A percentile compares a stretch with the other conserved stretches of the same genome.
Evolutionary conservation across 1,140 invertebrate species (phyloP).

Genomic region (Pachypeltis micranthus): DNA sequence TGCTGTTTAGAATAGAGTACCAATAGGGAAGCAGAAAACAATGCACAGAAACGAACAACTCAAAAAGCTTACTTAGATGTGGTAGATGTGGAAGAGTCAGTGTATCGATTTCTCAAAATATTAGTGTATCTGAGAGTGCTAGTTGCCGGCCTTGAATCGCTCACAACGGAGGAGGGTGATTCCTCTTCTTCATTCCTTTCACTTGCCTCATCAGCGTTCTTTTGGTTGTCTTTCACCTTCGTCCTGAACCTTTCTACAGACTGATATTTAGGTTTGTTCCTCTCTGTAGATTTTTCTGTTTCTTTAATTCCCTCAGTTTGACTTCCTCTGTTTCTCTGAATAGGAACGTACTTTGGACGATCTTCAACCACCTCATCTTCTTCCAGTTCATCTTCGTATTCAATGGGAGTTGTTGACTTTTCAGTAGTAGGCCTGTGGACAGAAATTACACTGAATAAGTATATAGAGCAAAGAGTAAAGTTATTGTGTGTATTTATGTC

Average conservation of each 20-base stretch:
- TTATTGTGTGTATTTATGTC: too few species aligned
- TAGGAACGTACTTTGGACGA: slow-evolving; percentile 21
- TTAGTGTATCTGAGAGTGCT: slow-evolving; percentile 26
- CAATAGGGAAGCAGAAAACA: too few species aligned
- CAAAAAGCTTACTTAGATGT: slow-evolving; percentile 14
- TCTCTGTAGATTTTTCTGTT: slow-evolving; percentile 2
- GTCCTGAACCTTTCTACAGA: slow-evolving; percentile 14
- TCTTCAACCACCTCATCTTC: slow-evolving; percentile 33
- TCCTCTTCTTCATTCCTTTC: slow-evolving; percentile 1
- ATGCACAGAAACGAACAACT: too few species aligned
- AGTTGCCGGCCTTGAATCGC: slow-evolving; percentile 24
- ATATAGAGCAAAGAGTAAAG: too few species aligned
- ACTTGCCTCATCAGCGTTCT: too few species aligned
- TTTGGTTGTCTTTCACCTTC: slow-evolving; percentile 17
- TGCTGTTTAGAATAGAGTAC: too few species aligned
- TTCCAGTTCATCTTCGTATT: slow-evolving; percentile 32
- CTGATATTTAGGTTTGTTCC: slow-evolving; percentile 15
- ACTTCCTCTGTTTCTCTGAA: slow-evolving; percentile 20
- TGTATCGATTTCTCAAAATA: slow-evolving; percentile 13
- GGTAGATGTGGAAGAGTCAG: slow-evolving; percentile 15
- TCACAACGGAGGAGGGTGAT: slow-evolving; percentile 24
- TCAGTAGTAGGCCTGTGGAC: slow-evolving; percentile 22
- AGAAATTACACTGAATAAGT: too few species aligned
- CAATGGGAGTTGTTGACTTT: slow-evolving; percentile 21
- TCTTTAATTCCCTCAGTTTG: slow-evolving; percentile 7